A percentile compares a stretch with the other conserved stretches of the same genome.
These are phyloP conservation scores for Pseudomyrmex cubaensis DNA, from an alignment of 1,140 invertebrate species.

Conservation along the genomic window DNA sequence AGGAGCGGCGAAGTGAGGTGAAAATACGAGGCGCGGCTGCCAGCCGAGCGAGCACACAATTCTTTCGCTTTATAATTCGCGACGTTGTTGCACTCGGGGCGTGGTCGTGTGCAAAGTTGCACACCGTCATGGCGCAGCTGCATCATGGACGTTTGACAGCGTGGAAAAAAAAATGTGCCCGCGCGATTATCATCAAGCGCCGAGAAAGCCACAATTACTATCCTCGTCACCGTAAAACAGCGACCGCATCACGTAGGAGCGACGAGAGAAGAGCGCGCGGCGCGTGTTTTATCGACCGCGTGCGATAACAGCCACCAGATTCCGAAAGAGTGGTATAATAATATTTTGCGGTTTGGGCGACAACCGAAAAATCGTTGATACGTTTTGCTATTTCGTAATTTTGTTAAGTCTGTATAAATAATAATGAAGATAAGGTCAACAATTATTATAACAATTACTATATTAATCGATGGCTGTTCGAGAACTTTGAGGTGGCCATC, in stretches of 20 bases:
- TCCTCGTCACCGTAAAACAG: neutral
- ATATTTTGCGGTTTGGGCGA: too few species aligned
- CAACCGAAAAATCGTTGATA: too few species aligned
- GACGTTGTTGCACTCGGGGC: constrained; percentile 50
- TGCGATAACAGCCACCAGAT: neutral
- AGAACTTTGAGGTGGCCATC: neutral
- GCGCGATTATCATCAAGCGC: constrained; percentile 24
- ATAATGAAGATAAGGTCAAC: neutral
- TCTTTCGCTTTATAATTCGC: constrained; percentile 2
- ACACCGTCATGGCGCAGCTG: constrained; percentile 9
- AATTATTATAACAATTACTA: neutral
- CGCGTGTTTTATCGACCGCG: neutral
- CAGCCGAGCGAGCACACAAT: neutral
- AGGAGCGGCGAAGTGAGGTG: neutral
- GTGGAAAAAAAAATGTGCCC: neutral
- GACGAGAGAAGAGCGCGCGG: neutral
- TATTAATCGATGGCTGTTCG: neutral
- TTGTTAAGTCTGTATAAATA: neutral
- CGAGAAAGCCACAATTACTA: neutral
- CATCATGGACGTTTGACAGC: constrained; percentile 18
- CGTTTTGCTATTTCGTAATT: neutral
- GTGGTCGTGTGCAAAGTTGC: constrained; percentile 49
- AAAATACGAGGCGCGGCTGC: constrained; percentile 24
- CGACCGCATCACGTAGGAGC: neutral
- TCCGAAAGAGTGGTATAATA: too few species aligned